phyloP scores from a whole-genome alignment of 2,888 invertebrate species.

The Dichetophora obliterata region DNA sequence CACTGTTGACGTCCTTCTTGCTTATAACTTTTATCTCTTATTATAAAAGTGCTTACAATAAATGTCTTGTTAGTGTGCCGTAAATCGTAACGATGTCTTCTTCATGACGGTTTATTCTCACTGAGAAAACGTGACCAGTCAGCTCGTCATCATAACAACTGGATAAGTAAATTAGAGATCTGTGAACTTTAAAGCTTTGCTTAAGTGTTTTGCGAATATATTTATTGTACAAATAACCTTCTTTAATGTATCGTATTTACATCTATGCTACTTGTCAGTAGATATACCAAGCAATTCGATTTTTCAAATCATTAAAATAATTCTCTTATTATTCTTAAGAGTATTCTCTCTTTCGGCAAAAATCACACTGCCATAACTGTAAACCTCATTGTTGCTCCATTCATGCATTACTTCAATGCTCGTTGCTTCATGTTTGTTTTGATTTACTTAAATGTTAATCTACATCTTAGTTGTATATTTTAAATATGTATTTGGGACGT shows the following conservation, averaged over 20 bases:
- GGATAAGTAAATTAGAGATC: no score
- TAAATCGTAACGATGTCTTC: no score
- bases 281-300: neutral
- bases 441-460: neutral
- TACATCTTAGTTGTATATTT: conserved; percentile 17
- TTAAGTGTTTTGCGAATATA: no score
- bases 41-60: no score
- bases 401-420: neutral
- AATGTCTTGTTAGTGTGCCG: no score
- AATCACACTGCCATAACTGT: neutral
- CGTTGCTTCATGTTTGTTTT: neutral
- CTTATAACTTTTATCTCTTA: neutral
- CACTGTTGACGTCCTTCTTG: neutral
- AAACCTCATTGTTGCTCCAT: no score
- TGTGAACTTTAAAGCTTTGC: no score
- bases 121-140: no score
- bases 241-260: neutral
- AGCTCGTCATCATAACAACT: no score
- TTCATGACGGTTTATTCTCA: no score
- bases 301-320: neutral
- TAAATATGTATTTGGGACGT: neutral
- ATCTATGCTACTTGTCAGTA: neutral
- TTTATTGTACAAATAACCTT: neutral
- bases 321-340: neutral
- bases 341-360: no score